Base-by-base conservation (phyloP, 1,140 invertebrate genomes). In the Heterodera schachtii region DNA sequence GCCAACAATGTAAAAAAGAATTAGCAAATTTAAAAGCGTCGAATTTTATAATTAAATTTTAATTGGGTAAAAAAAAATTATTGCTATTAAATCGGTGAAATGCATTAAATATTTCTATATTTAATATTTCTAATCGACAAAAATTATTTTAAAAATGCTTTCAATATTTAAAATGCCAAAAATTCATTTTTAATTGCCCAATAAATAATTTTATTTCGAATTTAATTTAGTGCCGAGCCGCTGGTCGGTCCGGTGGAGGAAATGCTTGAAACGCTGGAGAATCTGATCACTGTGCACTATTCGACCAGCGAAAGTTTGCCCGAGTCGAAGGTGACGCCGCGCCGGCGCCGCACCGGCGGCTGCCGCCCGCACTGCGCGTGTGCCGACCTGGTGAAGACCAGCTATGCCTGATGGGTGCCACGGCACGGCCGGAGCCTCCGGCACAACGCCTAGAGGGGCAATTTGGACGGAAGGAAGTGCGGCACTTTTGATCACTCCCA, bases 231-330 rank as follows among this genome's bases (percentile, higher is more conserved):
- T 44, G 60, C 79, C 16, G 46, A 60, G 16, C 80, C 73, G 1
- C 57, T 87, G 64, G 87, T 86, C 7, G 74, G 76, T 19, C 80
- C 75, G 21, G 83, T 89, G 46, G 88, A 90, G 75, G 74, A 79
- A 11, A 89, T 89, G 80, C 78, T 90, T 3, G 88, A 89, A 79
- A 85, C 77, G n/a, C 70, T 90, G 21, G 88, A 89, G 73, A 89
- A 89, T 79, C 81, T 90, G 57, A 89, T 89, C 70, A 89, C 88
- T 2, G 88, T 89, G 2, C 88, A 89, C 77, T 89, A 90, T 67
- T 89, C 88, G 13, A 89, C 88, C 2, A 88, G 84, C 75, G 89
- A 89, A 80, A 78, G 82, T 52, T 78, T 86, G 2, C 85, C 88
- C 41, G 83, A 85, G 8, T 83, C 84, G 46, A 89, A 88, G 80